Percentiles rank a stretch among this genome's conserved stretches.
Conservation (phyloP, 2,888 invertebrate genomes). For the Apodemia hepburni region DNA sequence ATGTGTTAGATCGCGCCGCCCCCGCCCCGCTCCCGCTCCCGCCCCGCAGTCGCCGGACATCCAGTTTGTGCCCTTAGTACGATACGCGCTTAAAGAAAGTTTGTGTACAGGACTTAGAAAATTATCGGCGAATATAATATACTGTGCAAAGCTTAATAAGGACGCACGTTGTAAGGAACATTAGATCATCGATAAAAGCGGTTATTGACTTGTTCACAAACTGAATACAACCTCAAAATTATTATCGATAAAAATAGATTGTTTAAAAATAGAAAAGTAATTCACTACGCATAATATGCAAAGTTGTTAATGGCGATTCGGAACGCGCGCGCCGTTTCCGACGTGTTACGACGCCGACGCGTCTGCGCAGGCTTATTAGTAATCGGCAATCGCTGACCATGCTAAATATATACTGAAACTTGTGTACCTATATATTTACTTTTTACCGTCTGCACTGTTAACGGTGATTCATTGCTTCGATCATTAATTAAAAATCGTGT, state of each 20-base stretch:
- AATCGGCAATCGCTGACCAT: conserved; percentile 22
- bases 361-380: conserved; percentile 38
- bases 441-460: not conserved
- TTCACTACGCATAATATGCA: not conserved
- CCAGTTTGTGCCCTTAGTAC: too few relatives aligned
- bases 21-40: too few relatives aligned
- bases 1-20: too few relatives aligned
- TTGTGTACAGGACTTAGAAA: too few relatives aligned
- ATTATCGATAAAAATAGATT: not conserved
- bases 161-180: not conserved
- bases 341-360: conserved; percentile 39
- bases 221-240: not conserved
- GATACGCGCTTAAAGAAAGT: too few relatives aligned
- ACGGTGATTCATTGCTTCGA: not conserved
- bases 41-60: too few relatives aligned
- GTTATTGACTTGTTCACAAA: not conserved
- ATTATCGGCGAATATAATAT: too few relatives aligned
- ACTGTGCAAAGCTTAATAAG: not conserved
- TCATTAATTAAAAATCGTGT: not conserved
- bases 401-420: conserved; percentile 3
- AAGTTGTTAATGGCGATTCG: conserved; percentile 12
- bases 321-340: conserved; percentile 33
- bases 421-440: not conserved
- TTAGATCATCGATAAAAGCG: not conserved
- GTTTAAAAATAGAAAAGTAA: not conserved